Base-by-base conservation (phyloP, 2,888 invertebrate species). In the Scaptomyza cyrtandrae region DNA sequence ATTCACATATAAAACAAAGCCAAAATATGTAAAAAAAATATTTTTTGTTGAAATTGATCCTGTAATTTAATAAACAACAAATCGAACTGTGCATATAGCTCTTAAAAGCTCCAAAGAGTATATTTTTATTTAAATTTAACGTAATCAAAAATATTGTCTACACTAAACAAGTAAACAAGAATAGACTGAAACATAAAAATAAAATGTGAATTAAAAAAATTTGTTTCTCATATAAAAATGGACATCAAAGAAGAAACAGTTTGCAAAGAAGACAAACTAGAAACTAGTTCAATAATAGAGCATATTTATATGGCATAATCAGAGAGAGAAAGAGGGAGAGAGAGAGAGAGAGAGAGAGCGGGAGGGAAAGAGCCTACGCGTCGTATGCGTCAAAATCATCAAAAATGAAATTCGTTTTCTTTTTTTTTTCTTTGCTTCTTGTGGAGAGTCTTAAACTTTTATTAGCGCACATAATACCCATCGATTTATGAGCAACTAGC, bases 381-480 rank as follows among this genome's bases (percentile, higher is more conserved):
- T 73, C 87, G 81, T 76, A 88, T 82, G 74, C 81, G 82, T 74
- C n/a, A n/a, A n/a, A 82, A 88, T 82, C 55, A 49, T 37, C 29
- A 56, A 61, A 75, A 65, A 54, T 57, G 11, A 63, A 58, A 37
- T 37, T 45, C 29, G 41, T 35, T 59, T 24, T 44, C n/a, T 4
- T 31, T n/a, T 35, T 4, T 35, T 37, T 37, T 1, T 6, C n/a
- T 13, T 31, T 13, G 11, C 19, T 44, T 71, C 53, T 66, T 57
- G 3, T 19, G 64, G 14, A 49, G 52, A 63, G 86, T 70, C 88
- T 84, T 87, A 56, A 83, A 78, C 50, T 87, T 89, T 84, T 88
- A 89, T 89, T 85, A 65, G 75, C 78, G 61, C 72, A 70, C 86
- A 82, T 80, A 80, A 88, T 82, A 72, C 73, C 61, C 80, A 87